These are phyloP conservation scores for Patella ulyssiponensis DNA, from an alignment of 2,888 invertebrate species.

Conservation along the genomic window DNA sequence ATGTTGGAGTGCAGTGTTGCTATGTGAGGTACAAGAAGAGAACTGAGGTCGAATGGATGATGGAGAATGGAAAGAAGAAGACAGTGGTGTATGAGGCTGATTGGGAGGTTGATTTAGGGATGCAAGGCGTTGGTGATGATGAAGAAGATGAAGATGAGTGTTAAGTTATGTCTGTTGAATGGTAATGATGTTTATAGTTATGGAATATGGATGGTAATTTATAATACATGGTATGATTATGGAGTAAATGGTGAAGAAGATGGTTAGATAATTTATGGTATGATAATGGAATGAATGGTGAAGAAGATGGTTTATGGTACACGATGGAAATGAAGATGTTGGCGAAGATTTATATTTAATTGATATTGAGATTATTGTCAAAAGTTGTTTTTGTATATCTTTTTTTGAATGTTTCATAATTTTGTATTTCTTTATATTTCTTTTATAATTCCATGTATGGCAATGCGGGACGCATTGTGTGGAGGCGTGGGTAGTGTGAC, in stretches of 20 bases:
- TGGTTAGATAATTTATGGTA: no score
- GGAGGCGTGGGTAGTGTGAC: conserved; percentile 7
- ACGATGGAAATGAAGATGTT: not conserved
- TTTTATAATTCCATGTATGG: not conserved
- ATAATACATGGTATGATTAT: no score
- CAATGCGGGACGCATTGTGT: conserved; percentile 1
- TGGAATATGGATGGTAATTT: not conserved
- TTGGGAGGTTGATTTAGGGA: not conserved
- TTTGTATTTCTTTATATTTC: not conserved
- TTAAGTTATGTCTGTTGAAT: not conserved
- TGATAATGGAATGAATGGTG: no score
- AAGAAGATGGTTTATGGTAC: no score
- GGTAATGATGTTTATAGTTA: not conserved
- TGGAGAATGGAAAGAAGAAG: not conserved
- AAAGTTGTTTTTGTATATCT: no score
- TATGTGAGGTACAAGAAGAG: not conserved
- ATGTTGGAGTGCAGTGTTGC: not conserved
- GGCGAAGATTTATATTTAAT: no score
- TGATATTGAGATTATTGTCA: no score
- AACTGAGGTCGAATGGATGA: not conserved
- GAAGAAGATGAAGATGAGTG: no score
- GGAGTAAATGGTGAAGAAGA: no score
- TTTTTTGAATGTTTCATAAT: no score
- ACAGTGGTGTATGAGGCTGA: not conserved
- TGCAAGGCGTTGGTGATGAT: no score